A percentile compares a stretch with the other conserved stretches of the same genome.
Evolutionary conservation across 2,797 vertebrate species (phyloP).

Genomic region (Garrulus glandarius): DNA sequence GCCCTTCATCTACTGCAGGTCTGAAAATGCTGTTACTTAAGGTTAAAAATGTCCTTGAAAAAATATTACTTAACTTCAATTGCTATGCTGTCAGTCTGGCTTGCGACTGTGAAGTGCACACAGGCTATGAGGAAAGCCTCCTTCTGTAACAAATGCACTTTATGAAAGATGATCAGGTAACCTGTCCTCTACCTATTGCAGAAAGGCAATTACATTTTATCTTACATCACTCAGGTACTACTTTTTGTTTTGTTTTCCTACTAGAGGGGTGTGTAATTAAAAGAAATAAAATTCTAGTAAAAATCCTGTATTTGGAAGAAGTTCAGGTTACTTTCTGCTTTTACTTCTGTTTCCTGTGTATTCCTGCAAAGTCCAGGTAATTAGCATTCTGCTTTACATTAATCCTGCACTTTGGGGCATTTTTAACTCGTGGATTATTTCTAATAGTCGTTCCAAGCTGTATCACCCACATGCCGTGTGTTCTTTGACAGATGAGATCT

Average conservation of each 20-base stretch:
- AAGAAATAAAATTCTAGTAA: background rate
- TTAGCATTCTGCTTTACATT: background rate
- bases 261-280: background rate
- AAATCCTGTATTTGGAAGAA: background rate
- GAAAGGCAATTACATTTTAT: background rate
- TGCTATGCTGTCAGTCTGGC: background rate
- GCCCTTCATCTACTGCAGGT: background rate
- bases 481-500: background rate
- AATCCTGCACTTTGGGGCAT: background rate
- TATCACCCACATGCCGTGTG: rapidly evolving
- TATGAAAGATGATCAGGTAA: background rate
- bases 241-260: background rate
- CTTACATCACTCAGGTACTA: background rate
- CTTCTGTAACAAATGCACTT: background rate
- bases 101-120: background rate
- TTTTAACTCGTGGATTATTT: background rate
- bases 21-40: background rate
- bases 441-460: background rate
- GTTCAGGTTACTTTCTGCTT: background rate
- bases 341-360: background rate
- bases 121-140: background rate
- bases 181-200: background rate
- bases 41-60: background rate
- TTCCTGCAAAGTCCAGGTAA: background rate
- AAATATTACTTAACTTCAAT: background rate